Conservation (phyloP, 2,888 invertebrate species). For the Drosophila nr. fundita region DNA sequence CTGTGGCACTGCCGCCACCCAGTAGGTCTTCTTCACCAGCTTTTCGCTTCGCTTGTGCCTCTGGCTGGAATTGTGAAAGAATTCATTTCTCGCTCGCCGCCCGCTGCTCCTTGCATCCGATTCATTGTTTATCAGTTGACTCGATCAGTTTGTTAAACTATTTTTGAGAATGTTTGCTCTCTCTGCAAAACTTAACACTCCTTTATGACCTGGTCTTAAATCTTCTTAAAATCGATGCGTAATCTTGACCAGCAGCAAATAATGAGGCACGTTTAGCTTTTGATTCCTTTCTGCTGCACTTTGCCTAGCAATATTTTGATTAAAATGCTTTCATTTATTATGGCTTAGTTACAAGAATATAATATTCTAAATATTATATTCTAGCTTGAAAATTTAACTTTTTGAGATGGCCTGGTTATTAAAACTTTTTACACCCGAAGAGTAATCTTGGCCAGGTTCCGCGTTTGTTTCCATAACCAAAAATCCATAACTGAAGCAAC, state of each 20-base stretch:
- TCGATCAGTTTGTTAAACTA: background rate
- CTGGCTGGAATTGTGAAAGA: background rate
- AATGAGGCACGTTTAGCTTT: background rate
- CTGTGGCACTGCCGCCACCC: slow-evolving; percentile 63
- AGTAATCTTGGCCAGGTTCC: background rate
- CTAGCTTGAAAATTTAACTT: background rate
- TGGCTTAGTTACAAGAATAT: background rate
- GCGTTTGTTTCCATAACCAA: background rate
- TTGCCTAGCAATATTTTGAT: background rate
- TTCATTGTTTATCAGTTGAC: background rate
- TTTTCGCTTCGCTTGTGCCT: slow-evolving; percentile 6
- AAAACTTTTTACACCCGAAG: background rate
- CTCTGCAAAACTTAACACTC: background rate
- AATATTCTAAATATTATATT: background rate
- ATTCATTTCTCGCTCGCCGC: background rate
- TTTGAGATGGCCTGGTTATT: background rate
- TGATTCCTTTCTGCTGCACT: background rate
- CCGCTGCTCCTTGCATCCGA: background rate
- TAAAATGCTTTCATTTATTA: too few species aligned
- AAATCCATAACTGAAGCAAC: background rate
- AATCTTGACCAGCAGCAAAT: background rate
- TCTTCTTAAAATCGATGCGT: background rate
- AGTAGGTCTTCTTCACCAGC: slow-evolving; percentile 57
- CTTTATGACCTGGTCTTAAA: background rate
- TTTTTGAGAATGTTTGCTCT: background rate